Percentiles rank a stretch among this genome's conserved stretches.
Evolutionary conservation across 2,113 vertebrate genomes (phyloP).

Genomic region (Alosa alosa): DNA sequence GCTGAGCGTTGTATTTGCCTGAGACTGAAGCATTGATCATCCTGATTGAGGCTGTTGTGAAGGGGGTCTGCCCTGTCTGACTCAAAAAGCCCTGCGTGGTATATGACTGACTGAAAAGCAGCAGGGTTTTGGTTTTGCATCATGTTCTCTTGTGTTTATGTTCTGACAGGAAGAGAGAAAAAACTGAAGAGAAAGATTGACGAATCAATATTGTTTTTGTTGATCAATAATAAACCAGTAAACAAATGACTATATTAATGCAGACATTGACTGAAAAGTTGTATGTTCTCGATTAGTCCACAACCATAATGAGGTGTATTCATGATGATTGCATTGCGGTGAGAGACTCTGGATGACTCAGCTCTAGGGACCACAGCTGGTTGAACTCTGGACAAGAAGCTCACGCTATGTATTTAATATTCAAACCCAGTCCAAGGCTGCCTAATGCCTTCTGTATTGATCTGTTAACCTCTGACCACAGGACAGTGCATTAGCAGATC

Average conservation of each 20-base stretch:
- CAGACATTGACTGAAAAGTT: not conserved
- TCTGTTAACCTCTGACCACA: constrained; percentile 40
- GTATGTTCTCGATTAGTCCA: not conserved
- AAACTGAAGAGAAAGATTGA: not conserved
- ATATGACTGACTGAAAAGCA: not conserved
- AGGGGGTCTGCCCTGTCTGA: not conserved
- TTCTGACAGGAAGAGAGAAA: not conserved
- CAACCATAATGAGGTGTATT: not conserved
- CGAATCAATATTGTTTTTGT: not conserved
- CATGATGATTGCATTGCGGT: not conserved
- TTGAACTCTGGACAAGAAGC: not conserved
- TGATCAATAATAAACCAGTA: not conserved
- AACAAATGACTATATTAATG: not conserved
- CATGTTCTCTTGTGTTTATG: not conserved
- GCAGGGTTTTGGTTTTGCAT: not conserved
- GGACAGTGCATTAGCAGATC: constrained; percentile 33
- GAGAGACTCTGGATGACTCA: not conserved
- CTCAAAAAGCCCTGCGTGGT: not conserved
- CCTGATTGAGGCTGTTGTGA: constrained; percentile 21
- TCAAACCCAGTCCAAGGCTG: not conserved
- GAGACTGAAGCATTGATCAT: not conserved
- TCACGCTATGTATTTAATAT: constrained; percentile 17
- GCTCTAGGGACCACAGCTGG: not conserved
- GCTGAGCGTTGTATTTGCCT: constrained; percentile 12
- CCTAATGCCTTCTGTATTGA: constrained; percentile 25